Base-by-base conservation (phyloP, 2,797 vertebrate species). In the Tarsius wallacei region DNA sequence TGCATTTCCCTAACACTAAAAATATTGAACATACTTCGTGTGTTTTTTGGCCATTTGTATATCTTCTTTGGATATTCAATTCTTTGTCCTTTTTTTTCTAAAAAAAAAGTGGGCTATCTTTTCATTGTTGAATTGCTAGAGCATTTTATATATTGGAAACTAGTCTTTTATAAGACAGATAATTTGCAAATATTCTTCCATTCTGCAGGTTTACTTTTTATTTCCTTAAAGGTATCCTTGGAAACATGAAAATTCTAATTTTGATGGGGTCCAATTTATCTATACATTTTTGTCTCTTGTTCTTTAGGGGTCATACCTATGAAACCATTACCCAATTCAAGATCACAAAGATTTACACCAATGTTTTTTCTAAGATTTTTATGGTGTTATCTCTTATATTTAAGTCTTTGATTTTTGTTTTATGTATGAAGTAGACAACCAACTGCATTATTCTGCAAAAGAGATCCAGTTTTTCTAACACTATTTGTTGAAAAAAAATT, bases 1-100 rank as follows among this genome's bases (percentile, higher is more conserved):
- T 83, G 81, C 36, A 73, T 73, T 87, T 94, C 59, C 1, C n/a
- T 91, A 63, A 49, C 74, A 83, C 13, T 24, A 47, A 70, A 47
- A 33, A 55, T 42, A 7, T 16, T 31, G 49, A 78, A 31, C 7
- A 87, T 77, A 31, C 91, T 84, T 17, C 7, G 21, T 47, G 70
- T 83, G 11, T 9, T 87, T n/a, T 12, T 24, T 55, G 28, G 16
- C 36, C 51, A 70, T 59, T 82, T 47, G 11, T 53, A 14, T 36
- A 78, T 76, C 17, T 68, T 77, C 49, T 86, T 74, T 74, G n/a
- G 31, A 59, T 57, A 42, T 77, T 88, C 14, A 95, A 89, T 68
- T 15, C 51, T 77, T 61, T 76, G 15, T 10, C 28, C 15, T 24
- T n/a, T 73, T 91, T 49, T 91, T 22, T n/a, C n/a, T 4, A 42